Evolutionary conservation across 1,140 invertebrate species (phyloP).

Genomic region (Temnothorax nylanderi): DNA sequence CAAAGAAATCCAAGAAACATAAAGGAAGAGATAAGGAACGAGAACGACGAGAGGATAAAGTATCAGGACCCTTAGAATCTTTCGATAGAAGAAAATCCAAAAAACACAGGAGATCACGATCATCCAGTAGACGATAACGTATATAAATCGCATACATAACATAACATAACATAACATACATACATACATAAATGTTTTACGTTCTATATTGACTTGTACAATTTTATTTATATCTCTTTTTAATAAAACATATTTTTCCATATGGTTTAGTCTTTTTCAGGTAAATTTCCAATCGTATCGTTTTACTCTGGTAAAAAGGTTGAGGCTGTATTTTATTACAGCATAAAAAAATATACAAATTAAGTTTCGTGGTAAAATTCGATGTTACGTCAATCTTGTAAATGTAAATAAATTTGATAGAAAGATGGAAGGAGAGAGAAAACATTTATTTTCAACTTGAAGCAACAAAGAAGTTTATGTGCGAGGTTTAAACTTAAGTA

Average conservation of each 20-base stretch:
- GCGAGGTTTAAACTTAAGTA: neutral
- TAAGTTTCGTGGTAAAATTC: neutral
- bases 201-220: slow-evolving; percentile 57
- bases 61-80: slow-evolving; percentile 80
- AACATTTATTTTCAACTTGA: too few species aligned
- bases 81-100: slow-evolving; percentile 80
- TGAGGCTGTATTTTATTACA: too few species aligned
- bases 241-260: slow-evolving; percentile 79
- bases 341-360: neutral
- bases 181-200: slow-evolving; percentile 45
- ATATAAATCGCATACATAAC: neutral
- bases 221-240: slow-evolving; percentile 67
- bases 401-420: neutral
- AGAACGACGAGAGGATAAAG: slow-evolving; percentile 83
- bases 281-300: neutral
- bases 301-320: too few species aligned
- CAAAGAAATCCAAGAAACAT: slow-evolving; percentile 84
- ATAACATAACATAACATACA: neutral
- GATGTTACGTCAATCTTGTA: neutral
- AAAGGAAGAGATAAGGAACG: slow-evolving; percentile 80
- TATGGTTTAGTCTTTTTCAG: neutral
- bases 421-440: neutral
- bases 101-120: slow-evolving; percentile 76
- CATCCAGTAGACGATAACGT: slow-evolving; percentile 64
- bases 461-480: neutral